phyloP scores from a whole-genome alignment of 2,888 invertebrate species.

The Phengaris alcon region DNA sequence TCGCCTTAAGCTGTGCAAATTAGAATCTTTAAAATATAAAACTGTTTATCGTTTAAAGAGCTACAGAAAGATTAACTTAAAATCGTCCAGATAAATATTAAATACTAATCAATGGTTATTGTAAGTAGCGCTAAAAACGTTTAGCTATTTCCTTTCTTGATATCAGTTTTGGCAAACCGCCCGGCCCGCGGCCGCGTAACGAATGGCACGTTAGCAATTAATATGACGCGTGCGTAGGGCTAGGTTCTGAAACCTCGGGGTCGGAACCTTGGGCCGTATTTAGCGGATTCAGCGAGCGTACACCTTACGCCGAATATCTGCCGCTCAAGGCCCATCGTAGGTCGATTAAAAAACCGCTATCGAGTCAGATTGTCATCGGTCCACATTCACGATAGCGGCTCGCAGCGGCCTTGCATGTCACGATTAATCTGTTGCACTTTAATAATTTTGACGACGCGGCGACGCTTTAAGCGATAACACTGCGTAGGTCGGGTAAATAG shows the following conservation, averaged over 20 bases:
- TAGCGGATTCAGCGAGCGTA: constrained; percentile 35
- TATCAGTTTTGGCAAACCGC: constrained; percentile 5
- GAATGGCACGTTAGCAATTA: constrained; percentile 42
- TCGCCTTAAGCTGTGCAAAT: no score
- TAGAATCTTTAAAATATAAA: no score
- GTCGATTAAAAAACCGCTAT: background rate
- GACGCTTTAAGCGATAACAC: no score
- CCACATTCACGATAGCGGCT: background rate
- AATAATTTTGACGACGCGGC: no score
- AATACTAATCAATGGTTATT: background rate
- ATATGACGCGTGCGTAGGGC: constrained; percentile 48
- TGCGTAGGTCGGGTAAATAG: background rate
- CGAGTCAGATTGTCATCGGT: constrained; percentile 10
- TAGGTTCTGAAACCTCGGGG: constrained; percentile 44
- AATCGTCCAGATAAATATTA: background rate
- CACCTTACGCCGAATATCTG: background rate
- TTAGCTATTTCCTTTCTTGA: constrained; percentile 4
- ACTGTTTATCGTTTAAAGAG: no score
- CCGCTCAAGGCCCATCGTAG: constrained; percentile 20
- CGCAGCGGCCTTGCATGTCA: constrained; percentile 8
- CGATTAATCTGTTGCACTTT: background rate
- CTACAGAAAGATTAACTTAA: background rate
- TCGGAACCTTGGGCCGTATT: constrained; percentile 47
- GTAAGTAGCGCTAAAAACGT: background rate
- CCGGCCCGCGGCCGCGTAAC: background rate